phyloP scores from a whole-genome alignment of 2,797 vertebrate genomes.

The Lateolabrax maculatus region DNA sequence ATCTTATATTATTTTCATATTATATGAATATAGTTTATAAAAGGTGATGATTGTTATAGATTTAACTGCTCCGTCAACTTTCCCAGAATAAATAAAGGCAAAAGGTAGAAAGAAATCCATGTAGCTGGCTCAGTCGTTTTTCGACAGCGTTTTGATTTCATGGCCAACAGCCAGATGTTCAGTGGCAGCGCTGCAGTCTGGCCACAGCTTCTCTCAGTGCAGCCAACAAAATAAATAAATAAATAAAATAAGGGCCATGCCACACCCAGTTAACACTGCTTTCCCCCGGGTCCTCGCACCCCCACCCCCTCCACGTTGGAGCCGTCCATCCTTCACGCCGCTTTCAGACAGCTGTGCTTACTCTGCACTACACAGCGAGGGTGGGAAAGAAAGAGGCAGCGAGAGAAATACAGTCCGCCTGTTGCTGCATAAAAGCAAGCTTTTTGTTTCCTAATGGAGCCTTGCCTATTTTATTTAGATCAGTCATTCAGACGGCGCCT shows the following conservation, averaged over 20 bases:
- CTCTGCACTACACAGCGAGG: constrained; percentile 63
- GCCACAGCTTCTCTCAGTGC: constrained; percentile 11
- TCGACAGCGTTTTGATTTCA: constrained; percentile 8
- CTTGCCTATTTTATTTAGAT: constrained; percentile 78
- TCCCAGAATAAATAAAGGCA: not conserved
- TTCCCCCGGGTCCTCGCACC: constrained; percentile 1
- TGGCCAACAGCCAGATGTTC: constrained; percentile 34
- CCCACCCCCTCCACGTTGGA: constrained; percentile 49
- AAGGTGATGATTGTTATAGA: not conserved
- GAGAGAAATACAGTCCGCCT: constrained; percentile 64
- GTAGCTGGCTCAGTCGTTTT: not conserved
- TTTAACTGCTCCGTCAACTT: not conserved
- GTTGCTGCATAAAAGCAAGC: constrained; percentile 80
- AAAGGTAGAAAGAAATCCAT: not conserved
- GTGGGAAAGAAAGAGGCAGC: constrained; percentile 32
- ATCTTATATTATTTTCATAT: not conserved
- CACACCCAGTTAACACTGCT: constrained; percentile 53
- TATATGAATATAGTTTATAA: not conserved
- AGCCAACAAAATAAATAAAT: constrained; percentile 10
- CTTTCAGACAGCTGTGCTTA: constrained; percentile 84
- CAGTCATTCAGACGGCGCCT: constrained; percentile 70
- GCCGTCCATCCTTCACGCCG: constrained; percentile 68
- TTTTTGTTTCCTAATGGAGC: constrained; percentile 81
- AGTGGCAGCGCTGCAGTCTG: constrained; percentile 27
- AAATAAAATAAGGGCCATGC: constrained; percentile 2